A percentile compares a stretch with the other conserved stretches of the same genome.
Conservation (phyloP, 2,113 vertebrate species). For the Tiliqua scincoides region DNA sequence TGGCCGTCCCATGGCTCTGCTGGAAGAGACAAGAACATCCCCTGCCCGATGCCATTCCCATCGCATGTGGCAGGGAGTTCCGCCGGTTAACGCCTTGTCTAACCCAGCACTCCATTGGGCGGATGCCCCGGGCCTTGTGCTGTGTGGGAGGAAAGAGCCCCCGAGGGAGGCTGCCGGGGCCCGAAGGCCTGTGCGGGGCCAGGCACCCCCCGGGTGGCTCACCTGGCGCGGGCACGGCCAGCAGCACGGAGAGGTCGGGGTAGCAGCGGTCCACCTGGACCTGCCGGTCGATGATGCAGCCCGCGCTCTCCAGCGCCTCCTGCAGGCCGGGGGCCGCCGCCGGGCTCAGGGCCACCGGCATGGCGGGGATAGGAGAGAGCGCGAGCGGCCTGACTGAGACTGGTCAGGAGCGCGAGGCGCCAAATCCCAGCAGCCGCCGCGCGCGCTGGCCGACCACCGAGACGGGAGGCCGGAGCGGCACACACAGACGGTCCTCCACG, state of each 20-base stretch:
- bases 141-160: too few relatives aligned
- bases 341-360: constrained; percentile 80
- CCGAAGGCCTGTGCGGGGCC: too few relatives aligned
- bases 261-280: constrained; percentile 91
- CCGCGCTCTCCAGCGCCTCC: constrained; percentile 87
- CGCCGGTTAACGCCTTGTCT: too few relatives aligned
- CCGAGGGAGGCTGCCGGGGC: too few relatives aligned
- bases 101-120: too few relatives aligned
- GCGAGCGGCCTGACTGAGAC: fast-evolving
- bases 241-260: constrained; percentile 91
- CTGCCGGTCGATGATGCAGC: constrained; percentile 88
- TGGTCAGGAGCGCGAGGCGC: neutral
- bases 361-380: constrained; percentile 33
- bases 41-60: too few relatives aligned
- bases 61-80: too few relatives aligned
- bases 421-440: constrained; percentile 21
- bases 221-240: constrained; percentile 89
- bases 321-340: constrained; percentile 71
- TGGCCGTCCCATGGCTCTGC: too few relatives aligned
- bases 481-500: neutral
- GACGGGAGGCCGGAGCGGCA: neutral
- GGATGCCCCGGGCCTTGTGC: too few relatives aligned
- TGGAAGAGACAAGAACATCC: too few relatives aligned
- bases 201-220: too few relatives aligned
- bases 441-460: neutral